Evolutionary conservation across 2,113 vertebrate species (phyloP).

Genomic region (Nibea coibor): DNA sequence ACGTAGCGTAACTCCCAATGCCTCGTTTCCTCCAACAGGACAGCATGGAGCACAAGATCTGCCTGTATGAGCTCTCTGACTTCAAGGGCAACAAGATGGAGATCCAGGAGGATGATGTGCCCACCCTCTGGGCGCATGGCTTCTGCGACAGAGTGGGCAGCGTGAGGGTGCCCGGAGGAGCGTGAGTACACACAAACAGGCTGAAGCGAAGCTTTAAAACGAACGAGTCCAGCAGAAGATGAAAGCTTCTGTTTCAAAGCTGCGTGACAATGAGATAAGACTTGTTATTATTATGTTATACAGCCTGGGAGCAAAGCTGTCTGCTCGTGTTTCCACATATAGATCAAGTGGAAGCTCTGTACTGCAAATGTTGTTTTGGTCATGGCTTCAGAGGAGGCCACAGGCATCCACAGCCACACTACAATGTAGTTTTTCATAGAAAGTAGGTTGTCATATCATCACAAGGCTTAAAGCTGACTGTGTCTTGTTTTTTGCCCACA

Average conservation of each 20-base stretch:
- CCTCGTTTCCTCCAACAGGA: constrained; percentile 81
- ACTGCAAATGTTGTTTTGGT: constrained; percentile 8
- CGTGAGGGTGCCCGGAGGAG: constrained; percentile 91
- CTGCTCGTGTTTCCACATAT: background rate
- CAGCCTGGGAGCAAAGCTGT: background rate
- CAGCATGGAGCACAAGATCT: constrained; percentile 92
- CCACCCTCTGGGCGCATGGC: constrained; percentile 94
- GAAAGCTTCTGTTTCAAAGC: background rate
- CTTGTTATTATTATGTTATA: background rate
- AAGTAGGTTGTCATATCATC: constrained; percentile 7
- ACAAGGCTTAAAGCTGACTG: constrained; percentile 28
- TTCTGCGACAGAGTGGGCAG: constrained; percentile 97
- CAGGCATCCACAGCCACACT: background rate
- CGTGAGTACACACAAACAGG: constrained; percentile 83
- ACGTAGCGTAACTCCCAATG: background rate
- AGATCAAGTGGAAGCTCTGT: constrained; percentile 2
- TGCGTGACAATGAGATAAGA: background rate
- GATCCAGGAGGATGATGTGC: constrained; percentile 93
- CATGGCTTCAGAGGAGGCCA: background rate
- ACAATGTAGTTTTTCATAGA: constrained; percentile 28
- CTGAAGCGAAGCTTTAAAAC: no score
- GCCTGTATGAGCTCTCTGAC: constrained; percentile 90
- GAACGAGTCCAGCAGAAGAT: no score
- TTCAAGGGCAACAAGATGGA: constrained; percentile 98
- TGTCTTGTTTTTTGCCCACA: background rate